A percentile compares a stretch with the other conserved stretches of the same genome.
Evolutionary conservation across 2,888 invertebrate genomes (phyloP).

Genomic region (Drosophila dives): DNA sequence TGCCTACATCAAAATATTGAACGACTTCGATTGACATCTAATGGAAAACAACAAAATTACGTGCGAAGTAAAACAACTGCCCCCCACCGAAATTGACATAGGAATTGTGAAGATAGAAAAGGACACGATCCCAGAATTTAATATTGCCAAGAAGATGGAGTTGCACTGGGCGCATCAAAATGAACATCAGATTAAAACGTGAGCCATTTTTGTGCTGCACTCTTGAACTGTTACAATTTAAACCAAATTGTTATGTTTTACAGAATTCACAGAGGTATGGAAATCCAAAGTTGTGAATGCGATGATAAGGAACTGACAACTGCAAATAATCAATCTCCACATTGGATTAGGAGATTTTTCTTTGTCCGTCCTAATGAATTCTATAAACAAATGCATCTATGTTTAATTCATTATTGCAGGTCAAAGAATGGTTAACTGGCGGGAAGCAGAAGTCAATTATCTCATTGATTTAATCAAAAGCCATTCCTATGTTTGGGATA

Average conservation of each 20-base stretch:
- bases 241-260: not conserved
- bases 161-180: slow-evolving; percentile 27
- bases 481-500: slow-evolving; percentile 38
- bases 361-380: not conserved
- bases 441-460: slow-evolving; percentile 43
- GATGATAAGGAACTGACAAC: not conserved
- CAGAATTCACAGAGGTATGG: slow-evolving; percentile 33
- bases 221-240: not conserved
- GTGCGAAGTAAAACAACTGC: not conserved
- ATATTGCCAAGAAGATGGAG: slow-evolving; percentile 24
- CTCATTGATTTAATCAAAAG: slow-evolving; percentile 37
- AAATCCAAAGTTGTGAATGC: not conserved
- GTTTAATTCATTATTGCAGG: slow-evolving; percentile 6
- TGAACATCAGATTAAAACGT: slow-evolving; percentile 19
- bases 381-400: too few relatives aligned
- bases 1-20: not conserved
- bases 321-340: not conserved
- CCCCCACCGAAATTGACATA: slow-evolving; percentile 23
- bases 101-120: slow-evolving; percentile 33
- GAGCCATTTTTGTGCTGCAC: not conserved
- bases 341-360: not conserved
- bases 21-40: slow-evolving; percentile 4
- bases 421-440: slow-evolving; percentile 35
- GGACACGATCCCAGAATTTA: slow-evolving; percentile 7
- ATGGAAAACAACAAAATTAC: slow-evolving; percentile 22